Conservation (phyloP, 2,888 invertebrate genomes). For the Diarsia rubi region DNA sequence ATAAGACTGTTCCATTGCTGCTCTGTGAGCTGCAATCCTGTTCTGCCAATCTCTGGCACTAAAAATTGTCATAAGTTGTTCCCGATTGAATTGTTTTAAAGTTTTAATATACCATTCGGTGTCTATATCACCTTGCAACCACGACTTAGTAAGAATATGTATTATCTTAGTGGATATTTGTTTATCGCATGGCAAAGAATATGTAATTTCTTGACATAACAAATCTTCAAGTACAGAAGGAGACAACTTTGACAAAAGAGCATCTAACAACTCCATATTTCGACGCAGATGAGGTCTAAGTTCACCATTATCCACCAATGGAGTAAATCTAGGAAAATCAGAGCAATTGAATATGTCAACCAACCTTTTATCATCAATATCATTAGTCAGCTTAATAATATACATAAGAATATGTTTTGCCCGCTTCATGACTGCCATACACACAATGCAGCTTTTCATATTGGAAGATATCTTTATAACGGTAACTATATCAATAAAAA, state of each 20-base stretch:
- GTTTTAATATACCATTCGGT: conserved; percentile 12
- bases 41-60: conserved; percentile 23
- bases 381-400: conserved; percentile 24
- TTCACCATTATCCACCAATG: conserved; percentile 11
- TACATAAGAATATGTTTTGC: conserved; percentile 6
- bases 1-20: conserved; percentile 18
- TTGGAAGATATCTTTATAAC: not conserved
- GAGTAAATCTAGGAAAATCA: conserved; percentile 44
- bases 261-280: conserved; percentile 13
- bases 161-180: not conserved
- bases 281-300: not conserved
- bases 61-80: conserved; percentile 23
- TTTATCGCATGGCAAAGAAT: not conserved
- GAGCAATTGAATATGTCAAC: conserved; percentile 37
- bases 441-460: conserved; percentile 10
- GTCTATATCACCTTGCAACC: not conserved
- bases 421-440: conserved; percentile 12
- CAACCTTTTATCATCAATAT: conserved; percentile 20
- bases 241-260: conserved; percentile 17
- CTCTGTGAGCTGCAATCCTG: conserved; percentile 20
- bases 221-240: conserved; percentile 10
- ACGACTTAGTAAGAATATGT: conserved; percentile 20
- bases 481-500: conserved; percentile 14
- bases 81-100: conserved; percentile 18
- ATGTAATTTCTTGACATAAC: conserved; percentile 2